Evolutionary conservation across 2,113 vertebrate species (phyloP), one percentile per base, ranked within the genome.

Genomic region (Nansenia antarctica): DNA sequence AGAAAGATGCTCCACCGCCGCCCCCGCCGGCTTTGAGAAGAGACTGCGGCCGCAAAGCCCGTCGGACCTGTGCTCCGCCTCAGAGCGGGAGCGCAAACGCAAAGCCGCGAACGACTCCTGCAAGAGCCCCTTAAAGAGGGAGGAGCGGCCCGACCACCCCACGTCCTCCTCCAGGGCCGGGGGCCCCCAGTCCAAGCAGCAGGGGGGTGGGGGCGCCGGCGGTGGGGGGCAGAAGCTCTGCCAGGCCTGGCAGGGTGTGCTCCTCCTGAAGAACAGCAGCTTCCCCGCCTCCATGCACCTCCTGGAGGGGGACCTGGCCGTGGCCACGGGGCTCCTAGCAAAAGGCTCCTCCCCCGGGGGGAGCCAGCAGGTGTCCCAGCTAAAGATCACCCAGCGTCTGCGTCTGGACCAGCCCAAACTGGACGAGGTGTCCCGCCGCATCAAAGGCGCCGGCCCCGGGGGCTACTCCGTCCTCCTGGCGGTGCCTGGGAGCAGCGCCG

Each of bases 311-410:
- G 95, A 98, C 82, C 83, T 96, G 45, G 87, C 83, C 0, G 93
- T 98, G 8, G 95, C 95, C 37, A 92, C 90, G 79, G 88, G 93
- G 67, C 94, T 99, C 62, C 92, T 99, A 0, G 86, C 93, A 73
- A 92, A 95, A 49, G 92, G 94, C 81, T 76, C 94, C 1, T 92
- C 92, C 0, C 93, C 95, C 1, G 93, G 92, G n/a, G n/a, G n/a
- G n/a, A n/a, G n/a, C n/a, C n/a, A n/a, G 4, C 94, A 93, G 53
- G 94, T 95, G 62, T 91, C 92, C 37, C 96, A 99, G 86, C 91
- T 99, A 80, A 99, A 99, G 92, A 99, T 99, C 90, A 98, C 94
- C 8, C 98, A 99, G 6, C 96, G 98, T 27, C 93, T 99, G 30
- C 96, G 98, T 1, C 91, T 99, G 87, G 98, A 99, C 89, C 96